A percentile compares a stretch with the other conserved stretches of the same genome.
phyloP scores from a whole-genome alignment of 1,140 invertebrate genomes.

The Bemisia tabaci region DNA sequence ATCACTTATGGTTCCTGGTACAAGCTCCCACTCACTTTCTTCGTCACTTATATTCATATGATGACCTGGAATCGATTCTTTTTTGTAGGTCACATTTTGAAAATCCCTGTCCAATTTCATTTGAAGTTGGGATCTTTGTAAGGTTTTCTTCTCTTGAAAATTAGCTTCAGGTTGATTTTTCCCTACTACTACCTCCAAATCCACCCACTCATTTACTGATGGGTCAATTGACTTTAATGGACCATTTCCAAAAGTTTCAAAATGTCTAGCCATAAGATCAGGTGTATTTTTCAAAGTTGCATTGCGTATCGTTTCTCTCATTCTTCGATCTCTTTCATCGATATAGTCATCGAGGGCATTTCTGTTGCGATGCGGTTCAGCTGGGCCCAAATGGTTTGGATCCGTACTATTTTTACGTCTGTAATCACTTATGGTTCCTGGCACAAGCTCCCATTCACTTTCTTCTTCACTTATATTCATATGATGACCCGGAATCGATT shows the following conservation, averaged over 20 bases:
- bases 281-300: too few relatives aligned
- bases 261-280: too few relatives aligned
- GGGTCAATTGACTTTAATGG: too few relatives aligned
- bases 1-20: neutral
- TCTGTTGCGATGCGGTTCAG: neutral
- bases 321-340: too few relatives aligned
- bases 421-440: neutral
- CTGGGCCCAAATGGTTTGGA: neutral
- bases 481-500: neutral
- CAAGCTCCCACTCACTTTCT: neutral
- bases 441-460: neutral
- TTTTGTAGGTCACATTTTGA: neutral
- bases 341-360: neutral
- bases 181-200: too few relatives aligned
- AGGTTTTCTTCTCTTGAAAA: too few relatives aligned
- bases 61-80: neutral
- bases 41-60: neutral
- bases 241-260: too few relatives aligned
- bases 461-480: neutral
- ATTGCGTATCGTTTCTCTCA: too few relatives aligned
- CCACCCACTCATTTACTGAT: too few relatives aligned
- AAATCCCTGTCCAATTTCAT: neutral
- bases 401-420: neutral
- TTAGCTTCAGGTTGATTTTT: too few relatives aligned
- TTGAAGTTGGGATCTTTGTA: neutral